Evolutionary conservation across 2,888 invertebrate genomes (phyloP), one percentile per base, ranked within the genome.

Genomic region (Altica lythri): DNA sequence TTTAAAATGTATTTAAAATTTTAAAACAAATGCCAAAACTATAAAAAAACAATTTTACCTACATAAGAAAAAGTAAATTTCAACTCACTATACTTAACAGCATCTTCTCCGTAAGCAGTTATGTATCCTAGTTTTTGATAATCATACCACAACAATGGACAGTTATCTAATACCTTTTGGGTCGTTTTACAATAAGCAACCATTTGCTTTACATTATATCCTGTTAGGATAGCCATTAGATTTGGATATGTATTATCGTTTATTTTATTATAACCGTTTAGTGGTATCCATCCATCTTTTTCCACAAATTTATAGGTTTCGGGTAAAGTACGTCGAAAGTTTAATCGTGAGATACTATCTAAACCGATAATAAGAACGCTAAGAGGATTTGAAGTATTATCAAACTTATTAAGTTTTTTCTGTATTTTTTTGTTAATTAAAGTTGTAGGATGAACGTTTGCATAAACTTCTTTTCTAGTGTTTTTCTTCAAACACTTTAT

Each of bases 211-310:
- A n/a, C n/a, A 73, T 70, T 59, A 81, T 80, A 1, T 0, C 94
- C 95, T 0, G 89, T 85, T 9, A 90, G 78, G 35, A 89, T 80
- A 0, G 93, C 90, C 83, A 94, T 88, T 42, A 95, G 73, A 75
- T 95, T 96, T 0, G 95, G 92, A 68, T 90, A 91, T 0, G 94
- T 94, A 68, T 95, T 95, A 69, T 94, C 94, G 1, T 86, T 92
- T 60, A 90, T 83, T 83, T 90, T 82, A 62, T 81, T 81, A 54
- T 75, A 75, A 5, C 72, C 73, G 57, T 61, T 62, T 18, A 73
- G 60, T 48, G 69, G 70, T n/a, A n/a, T n/a, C 8, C 72, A 55
- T 70, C 72, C 74, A 13, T 62, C 83, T 12, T 84, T 79, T 44
- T 83, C 78, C 27, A 95, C 77, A 70, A 85, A 86, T 13, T 79